Conservation (phyloP, 2,888 invertebrate species). For the Sesia bembeciformis region DNA sequence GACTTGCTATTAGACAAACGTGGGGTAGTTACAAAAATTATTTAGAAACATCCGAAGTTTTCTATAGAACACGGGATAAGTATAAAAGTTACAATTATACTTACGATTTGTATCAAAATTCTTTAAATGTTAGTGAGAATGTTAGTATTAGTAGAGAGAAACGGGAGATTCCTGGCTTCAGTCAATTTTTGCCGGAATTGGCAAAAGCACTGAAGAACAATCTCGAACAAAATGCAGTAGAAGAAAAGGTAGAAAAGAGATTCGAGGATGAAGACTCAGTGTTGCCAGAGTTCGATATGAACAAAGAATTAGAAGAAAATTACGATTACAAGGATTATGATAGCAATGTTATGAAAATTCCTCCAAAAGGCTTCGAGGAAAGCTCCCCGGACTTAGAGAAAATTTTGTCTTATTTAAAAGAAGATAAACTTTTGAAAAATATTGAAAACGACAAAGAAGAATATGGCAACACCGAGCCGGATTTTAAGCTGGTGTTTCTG, state of each 20-base stretch:
- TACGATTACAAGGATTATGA: conserved; percentile 47
- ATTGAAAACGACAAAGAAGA: conserved; percentile 10
- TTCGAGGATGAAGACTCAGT: conserved; percentile 43
- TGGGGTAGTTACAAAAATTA: conserved; percentile 77
- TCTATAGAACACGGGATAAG: conserved; percentile 29
- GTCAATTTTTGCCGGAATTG: conserved; percentile 43
- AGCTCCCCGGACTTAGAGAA: conserved; percentile 30
- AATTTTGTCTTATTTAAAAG: conserved; percentile 33
- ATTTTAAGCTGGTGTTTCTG: conserved; percentile 61
- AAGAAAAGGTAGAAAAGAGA: conserved; percentile 38
- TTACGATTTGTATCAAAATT: conserved; percentile 34
- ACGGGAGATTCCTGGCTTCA: conserved; percentile 40
- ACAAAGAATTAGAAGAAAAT: conserved; percentile 37
- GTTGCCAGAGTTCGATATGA: conserved; percentile 60
- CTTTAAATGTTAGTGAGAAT: conserved; percentile 16
- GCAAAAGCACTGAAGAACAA: conserved; percentile 42
- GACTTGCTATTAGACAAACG: conserved; percentile 80
- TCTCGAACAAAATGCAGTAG: conserved; percentile 17
- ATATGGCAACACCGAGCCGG: conserved; percentile 22
- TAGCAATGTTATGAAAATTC: conserved; percentile 63
- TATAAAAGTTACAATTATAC: conserved; percentile 53
- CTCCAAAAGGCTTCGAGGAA: conserved; percentile 49
- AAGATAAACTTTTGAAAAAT: conserved; percentile 26
- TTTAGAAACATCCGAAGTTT: conserved; percentile 31
- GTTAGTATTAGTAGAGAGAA: conserved; percentile 21